Conservation (phyloP, 2,113 vertebrate genomes). For the Ursus arctos region DNA sequence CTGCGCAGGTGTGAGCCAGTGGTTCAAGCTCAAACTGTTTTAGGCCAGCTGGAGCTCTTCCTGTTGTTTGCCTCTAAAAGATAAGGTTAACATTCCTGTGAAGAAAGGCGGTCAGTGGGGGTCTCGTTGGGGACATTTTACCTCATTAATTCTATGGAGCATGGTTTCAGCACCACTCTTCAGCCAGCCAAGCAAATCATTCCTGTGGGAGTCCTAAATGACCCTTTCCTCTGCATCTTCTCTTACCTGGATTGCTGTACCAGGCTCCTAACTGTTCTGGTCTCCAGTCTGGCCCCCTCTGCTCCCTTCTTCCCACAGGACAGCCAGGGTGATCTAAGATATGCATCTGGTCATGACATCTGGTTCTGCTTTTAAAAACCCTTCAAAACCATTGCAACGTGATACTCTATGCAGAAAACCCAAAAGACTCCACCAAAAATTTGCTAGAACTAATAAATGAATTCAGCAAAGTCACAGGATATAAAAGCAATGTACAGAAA, state of each 20-base stretch:
- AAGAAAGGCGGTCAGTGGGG: background rate
- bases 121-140: background rate
- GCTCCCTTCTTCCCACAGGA: background rate
- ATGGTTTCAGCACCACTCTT: background rate
- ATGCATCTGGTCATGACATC: background rate
- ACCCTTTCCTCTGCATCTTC: background rate
- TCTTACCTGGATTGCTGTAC: background rate
- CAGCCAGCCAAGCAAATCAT: background rate
- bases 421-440: background rate
- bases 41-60: background rate
- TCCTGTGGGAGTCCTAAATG: background rate
- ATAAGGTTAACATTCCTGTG: background rate
- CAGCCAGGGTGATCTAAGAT: background rate
- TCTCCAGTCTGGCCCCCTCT: background rate
- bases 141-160: background rate
- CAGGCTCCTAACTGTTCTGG: background rate
- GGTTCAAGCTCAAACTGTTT: background rate
- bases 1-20: background rate
- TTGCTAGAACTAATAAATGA: background rate
- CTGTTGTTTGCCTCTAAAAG: background rate
- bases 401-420: background rate
- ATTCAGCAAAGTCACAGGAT: background rate
- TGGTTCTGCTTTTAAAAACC: background rate
- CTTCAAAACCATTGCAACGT: background rate
- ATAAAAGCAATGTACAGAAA: background rate